Evolutionary conservation across 2,888 invertebrate genomes (phyloP).

Genomic region (Barypeithes pellucidus): DNA sequence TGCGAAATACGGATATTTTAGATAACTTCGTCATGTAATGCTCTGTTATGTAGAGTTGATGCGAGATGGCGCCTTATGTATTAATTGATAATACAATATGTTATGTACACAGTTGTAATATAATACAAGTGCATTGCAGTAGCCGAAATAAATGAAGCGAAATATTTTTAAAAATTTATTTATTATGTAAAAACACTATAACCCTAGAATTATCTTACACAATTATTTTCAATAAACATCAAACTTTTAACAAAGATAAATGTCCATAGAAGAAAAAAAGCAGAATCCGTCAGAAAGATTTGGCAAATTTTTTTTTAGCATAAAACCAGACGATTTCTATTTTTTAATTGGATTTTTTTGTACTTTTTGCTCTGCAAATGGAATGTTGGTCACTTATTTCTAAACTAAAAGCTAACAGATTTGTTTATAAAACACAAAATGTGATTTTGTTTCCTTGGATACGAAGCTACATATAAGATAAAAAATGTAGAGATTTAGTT

Average conservation of each 20-base stretch:
- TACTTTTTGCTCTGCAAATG: conserved; percentile 31
- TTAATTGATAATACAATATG: neutral
- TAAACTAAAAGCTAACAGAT: conserved; percentile 15
- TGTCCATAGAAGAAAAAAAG: neutral
- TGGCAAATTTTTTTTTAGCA: no score
- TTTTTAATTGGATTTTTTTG: conserved; percentile 35
- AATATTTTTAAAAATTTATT: neutral
- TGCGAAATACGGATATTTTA: neutral
- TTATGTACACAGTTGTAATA: neutral
- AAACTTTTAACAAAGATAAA: conserved; percentile 5
- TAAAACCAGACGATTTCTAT: conserved; percentile 30
- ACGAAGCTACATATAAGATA: conserved; percentile 9
- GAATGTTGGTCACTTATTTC: conserved; percentile 1
- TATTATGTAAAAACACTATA: neutral
- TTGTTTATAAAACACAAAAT: neutral
- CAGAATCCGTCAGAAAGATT: conserved; percentile 1
- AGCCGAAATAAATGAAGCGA: neutral
- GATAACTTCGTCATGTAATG: neutral
- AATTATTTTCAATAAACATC: neutral
- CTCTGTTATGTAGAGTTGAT: neutral
- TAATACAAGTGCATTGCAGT: neutral
- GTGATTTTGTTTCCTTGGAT: conserved; percentile 11
- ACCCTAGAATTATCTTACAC: neutral
- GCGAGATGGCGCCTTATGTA: neutral
- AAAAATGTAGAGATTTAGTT: conserved; percentile 13